Evolutionary conservation across 2,113 vertebrate species (phyloP).

Genomic region (Noctilio leporinus): DNA sequence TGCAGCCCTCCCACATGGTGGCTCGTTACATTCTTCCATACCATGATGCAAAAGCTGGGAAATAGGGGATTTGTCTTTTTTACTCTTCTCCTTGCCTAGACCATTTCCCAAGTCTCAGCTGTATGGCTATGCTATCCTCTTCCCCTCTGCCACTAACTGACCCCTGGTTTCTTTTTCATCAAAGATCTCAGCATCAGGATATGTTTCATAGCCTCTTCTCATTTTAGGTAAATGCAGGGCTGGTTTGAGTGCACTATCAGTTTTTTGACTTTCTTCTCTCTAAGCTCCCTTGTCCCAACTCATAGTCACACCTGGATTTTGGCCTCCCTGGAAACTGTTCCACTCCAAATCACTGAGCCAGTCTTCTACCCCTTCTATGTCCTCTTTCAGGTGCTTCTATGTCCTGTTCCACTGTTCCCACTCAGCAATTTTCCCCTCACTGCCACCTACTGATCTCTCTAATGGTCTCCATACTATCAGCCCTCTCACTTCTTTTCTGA

Average conservation of each 20-base stretch:
- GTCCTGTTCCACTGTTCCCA: accelerated
- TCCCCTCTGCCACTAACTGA: neutral
- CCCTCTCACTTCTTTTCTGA: neutral
- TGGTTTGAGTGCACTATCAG: neutral
- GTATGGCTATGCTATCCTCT: neutral
- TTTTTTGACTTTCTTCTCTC: neutral
- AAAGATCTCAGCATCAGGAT: neutral
- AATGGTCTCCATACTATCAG: neutral
- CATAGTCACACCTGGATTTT: neutral
- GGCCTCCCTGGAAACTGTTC: neutral
- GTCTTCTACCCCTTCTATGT: neutral
- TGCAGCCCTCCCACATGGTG: neutral
- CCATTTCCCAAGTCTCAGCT: neutral
- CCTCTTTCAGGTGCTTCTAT: no score
- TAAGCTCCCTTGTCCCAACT: no score
- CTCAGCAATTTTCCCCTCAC: no score
- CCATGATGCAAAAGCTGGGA: neutral
- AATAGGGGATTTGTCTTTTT: neutral
- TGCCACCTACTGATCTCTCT: neutral
- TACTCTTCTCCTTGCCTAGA: neutral
- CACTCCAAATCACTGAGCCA: neutral
- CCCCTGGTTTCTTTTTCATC: neutral
- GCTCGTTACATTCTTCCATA: neutral
- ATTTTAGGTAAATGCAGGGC: neutral
- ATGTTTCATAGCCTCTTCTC: neutral